phyloP scores from a whole-genome alignment of 2,113 vertebrate genomes.

The Geococcyx californianus region DNA sequence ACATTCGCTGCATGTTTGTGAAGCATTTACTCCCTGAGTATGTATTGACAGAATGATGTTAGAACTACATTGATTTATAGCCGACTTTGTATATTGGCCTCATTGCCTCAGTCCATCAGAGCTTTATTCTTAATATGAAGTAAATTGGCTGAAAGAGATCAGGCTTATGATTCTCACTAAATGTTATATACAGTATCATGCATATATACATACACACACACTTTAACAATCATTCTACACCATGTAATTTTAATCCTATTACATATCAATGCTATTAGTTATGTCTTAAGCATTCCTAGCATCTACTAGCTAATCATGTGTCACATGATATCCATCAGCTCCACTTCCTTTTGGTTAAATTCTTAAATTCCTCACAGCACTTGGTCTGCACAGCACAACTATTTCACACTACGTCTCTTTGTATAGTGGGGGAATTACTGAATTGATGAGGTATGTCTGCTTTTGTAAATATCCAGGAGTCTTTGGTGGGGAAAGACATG shows the following conservation, averaged over 20 bases:
- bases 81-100: neutral
- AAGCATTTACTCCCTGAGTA: neutral
- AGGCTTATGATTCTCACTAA: neutral
- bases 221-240: neutral
- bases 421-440: neutral
- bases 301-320: neutral
- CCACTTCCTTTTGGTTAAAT: slow-evolving; percentile 27
- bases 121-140: neutral
- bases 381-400: neutral
- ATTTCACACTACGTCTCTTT: slow-evolving; percentile 7
- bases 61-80: neutral
- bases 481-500: neutral
- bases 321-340: neutral
- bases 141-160: neutral
- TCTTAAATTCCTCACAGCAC: slow-evolving; percentile 11
- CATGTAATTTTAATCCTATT: neutral
- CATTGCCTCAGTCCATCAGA: neutral
- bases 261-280: neutral
- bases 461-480: slow-evolving; percentile 4
- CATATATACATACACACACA: neutral
- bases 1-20: neutral
- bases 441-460: slow-evolving; percentile 15
- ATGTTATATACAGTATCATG: neutral
- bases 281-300: neutral
- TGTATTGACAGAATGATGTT: neutral